Evolutionary conservation across 2,888 invertebrate species (phyloP), one percentile per base, ranked within the genome.

Genomic region (Tinea pellionella): DNA sequence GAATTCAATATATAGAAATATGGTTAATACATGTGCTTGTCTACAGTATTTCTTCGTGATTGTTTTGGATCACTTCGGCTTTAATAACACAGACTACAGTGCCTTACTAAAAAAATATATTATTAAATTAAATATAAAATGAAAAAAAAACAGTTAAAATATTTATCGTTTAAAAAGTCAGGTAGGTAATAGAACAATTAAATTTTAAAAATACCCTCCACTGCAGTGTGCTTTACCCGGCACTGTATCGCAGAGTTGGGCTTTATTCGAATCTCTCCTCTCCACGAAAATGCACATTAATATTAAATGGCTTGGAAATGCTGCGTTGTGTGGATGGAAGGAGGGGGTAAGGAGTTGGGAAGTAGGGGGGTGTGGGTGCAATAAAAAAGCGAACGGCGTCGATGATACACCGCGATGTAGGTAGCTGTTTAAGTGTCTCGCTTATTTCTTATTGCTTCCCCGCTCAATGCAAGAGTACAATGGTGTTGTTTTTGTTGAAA

Each of bases 261-360:
- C 53, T 53, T 53, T 53, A 53, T 53, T 53, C 53, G 85, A 86
- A 86, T 85, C 80, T 80, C 82, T 79, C 75, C 75, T 78, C 80
- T 84, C 81, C 80, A 82, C 85, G 86, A 86, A 88, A 88, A 87
- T 88, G 87, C 88, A 87, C 88, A 88, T 88, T 88, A 88, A 88
- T 88, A 88, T 88, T 88, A 88, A 88, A 88, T 88, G 88, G 88
- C 85, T 86, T 83, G 88, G 88, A 88, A 88, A 87, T 86, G 86
- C 83, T 83, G 80, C 80, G 83, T 84, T 74, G 80, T 76, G 75
- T 78, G 73, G 71, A 71, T 12, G 59, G 32, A 58, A 41, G 51
- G 42, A 51, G 59, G 55, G 43, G 24, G 24, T 13, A 42, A 69
- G 62, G 64, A 63, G 67, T 63, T 59, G 66, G 70, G 65, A 63